Base-by-base conservation (phyloP, 2,113 vertebrate species). In the Solea senegalensis region DNA sequence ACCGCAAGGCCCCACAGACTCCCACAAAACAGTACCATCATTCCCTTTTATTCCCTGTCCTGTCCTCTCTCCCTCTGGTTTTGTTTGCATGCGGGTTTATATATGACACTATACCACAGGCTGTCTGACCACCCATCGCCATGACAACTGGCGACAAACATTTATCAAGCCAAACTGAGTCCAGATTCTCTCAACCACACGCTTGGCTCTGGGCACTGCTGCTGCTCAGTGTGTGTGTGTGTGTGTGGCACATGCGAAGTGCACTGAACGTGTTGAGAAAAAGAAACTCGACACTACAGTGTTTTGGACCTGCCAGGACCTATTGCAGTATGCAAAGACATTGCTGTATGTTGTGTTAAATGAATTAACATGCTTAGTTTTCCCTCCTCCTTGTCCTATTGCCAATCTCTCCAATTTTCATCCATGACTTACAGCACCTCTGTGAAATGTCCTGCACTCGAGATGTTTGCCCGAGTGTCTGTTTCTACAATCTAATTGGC, bases 121-220 rank as follows among this genome's bases (percentile, higher is more conserved):
- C 69, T 34, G 73, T 80, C 78, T 83, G 80, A 84, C 86, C 88
- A 82, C 62, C 62, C 55, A 43, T 89, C 15, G 3, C 80, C 81
- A 87, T 90, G 85, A 86, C 90, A 82, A 91, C 87, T 65, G 74
- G 63, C 16, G 21, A 71, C 70, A 91, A 90, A 89, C 88, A 90
- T 90, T 74, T 80, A 83, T 86, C 78, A 69, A 81, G 82, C 75
- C 78, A 86, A 89, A 90, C 66, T 52, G 65, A 49, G 81, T 84
- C 88, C 90, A 89, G 85, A 90, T 90, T 78, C 71, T 59, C 66
- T 55, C 46, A 65, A 91, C 90, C 90, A 74, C 86, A 85, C 10
- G 1, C 68, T 78, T 55, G 6, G 65, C 78, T 80, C 64, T 46
- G 83, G 76, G 81, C 41, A 26, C 75, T 75, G 65, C 52, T 79